Percentiles rank a stretch among this genome's conserved stretches.
These are phyloP conservation scores for Darevskia nairensis DNA, from an alignment of 2,797 vertebrate species.

Conservation along the genomic window DNA sequence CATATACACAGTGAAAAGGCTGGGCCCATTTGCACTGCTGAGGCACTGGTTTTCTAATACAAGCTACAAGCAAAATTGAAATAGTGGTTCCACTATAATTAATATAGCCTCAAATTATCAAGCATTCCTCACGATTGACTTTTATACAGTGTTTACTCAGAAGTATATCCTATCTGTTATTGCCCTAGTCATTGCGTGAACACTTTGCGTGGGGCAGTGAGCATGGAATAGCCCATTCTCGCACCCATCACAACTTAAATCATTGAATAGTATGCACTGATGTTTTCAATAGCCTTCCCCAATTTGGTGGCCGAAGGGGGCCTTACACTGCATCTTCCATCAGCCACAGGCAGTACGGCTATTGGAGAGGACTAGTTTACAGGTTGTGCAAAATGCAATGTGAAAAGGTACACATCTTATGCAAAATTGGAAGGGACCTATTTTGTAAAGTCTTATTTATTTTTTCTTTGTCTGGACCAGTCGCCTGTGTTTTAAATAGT, in stretches of 20 bases:
- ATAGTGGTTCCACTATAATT: no score
- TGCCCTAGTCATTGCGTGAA: neutral
- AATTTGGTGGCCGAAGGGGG: no score
- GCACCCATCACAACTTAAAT: neutral
- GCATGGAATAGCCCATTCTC: neutral
- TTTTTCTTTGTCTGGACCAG: slow-evolving; percentile 13
- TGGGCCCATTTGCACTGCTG: no score
- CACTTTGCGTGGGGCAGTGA: neutral
- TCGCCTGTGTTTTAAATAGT: slow-evolving; percentile 32
- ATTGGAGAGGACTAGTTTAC: neutral
- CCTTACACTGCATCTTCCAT: no score
- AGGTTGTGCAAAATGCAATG: neutral
- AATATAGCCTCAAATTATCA: no score
- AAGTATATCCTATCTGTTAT: neutral
- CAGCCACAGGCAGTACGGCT: no score
- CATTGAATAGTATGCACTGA: neutral
- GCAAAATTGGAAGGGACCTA: slow-evolving; percentile 34
- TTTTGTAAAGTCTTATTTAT: neutral
- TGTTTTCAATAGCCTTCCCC: neutral
- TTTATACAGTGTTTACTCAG: no score
- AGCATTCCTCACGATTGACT: no score
- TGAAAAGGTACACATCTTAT: slow-evolving; percentile 23
- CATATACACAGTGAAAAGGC: no score
- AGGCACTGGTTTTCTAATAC: no score
- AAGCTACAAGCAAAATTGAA: no score